These are phyloP conservation scores for Neopipo cinnamomea DNA, from an alignment of 2,113 vertebrate species.

Conservation along the genomic window DNA sequence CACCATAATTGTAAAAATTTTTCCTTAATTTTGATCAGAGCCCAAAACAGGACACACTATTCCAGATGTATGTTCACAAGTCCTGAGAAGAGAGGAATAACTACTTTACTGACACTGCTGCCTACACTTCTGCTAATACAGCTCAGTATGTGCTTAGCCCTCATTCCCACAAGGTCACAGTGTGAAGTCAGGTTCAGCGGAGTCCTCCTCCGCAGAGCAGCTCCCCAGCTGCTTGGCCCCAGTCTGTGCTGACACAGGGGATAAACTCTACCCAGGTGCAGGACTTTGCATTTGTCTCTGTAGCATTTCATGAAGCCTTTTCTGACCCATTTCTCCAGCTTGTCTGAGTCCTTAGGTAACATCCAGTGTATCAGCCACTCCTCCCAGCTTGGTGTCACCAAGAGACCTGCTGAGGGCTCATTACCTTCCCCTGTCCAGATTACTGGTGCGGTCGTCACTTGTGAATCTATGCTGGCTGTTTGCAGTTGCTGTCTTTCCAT, in stretches of 20 bases:
- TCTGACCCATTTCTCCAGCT: not conserved
- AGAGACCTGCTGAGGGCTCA: not conserved
- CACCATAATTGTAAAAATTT: not conserved
- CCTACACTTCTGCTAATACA: not conserved
- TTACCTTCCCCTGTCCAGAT: accelerated
- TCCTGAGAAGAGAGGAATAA: not conserved
- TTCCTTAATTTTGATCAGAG: not conserved
- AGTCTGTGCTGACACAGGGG: accelerated
- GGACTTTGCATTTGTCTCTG: accelerated
- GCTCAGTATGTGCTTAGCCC: not conserved
- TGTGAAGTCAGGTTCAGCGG: accelerated
- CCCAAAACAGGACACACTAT: not conserved
- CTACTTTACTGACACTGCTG: not conserved
- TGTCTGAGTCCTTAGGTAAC: not conserved
- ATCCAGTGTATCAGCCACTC: not conserved
- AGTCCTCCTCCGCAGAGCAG: not conserved
- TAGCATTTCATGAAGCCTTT: not conserved
- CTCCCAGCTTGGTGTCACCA: not conserved
- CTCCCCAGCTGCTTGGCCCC: no score
- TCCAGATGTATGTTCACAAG: not conserved
- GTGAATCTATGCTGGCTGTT: not conserved
- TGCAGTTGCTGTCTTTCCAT: not conserved
- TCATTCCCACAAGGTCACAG: not conserved
- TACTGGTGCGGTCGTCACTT: not conserved
- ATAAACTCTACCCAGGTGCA: not conserved